Percentiles rank a stretch among this genome's conserved stretches.
Conservation (phyloP, 37 sponge, comb jelly and placozoan species). For the Spongia lamella region DNA sequence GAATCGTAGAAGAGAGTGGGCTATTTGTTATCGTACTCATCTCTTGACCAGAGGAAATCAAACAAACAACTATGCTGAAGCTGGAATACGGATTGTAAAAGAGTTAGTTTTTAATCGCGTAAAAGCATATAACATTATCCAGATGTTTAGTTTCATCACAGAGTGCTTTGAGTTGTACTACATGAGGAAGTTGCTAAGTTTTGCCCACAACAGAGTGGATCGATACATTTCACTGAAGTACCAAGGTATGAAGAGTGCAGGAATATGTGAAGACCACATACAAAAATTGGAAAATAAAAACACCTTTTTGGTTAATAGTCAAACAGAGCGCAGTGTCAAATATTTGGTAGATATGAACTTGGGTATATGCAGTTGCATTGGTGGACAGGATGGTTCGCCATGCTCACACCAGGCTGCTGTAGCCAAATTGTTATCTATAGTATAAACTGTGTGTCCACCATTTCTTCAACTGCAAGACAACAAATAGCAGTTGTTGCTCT, state of each 20-base stretch:
- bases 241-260: background rate
- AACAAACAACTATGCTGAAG: conserved; percentile 30
- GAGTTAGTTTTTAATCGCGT: conserved; percentile 12
- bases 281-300: background rate
- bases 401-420: conserved; percentile 17
- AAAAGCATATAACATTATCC: conserved; percentile 23
- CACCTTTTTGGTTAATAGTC: background rate
- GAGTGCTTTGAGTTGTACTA: conserved; percentile 23
- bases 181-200: conserved; percentile 12
- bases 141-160: background rate
- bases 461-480: background rate
- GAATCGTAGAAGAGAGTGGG: background rate
- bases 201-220: background rate
- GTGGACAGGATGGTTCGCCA: conserved; percentile 14
- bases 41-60: conserved; percentile 13
- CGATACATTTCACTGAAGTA: conserved; percentile 1
- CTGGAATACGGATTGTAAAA: conserved; percentile 9
- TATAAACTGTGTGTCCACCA: background rate
- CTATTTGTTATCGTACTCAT: background rate
- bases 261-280: background rate
- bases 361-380: background rate
- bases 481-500: background rate
- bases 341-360: background rate
- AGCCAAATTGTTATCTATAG: background rate
- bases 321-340: background rate